phyloP scores from a whole-genome alignment of 2,797 vertebrate genomes.

The Cossypha heuglini region DNA sequence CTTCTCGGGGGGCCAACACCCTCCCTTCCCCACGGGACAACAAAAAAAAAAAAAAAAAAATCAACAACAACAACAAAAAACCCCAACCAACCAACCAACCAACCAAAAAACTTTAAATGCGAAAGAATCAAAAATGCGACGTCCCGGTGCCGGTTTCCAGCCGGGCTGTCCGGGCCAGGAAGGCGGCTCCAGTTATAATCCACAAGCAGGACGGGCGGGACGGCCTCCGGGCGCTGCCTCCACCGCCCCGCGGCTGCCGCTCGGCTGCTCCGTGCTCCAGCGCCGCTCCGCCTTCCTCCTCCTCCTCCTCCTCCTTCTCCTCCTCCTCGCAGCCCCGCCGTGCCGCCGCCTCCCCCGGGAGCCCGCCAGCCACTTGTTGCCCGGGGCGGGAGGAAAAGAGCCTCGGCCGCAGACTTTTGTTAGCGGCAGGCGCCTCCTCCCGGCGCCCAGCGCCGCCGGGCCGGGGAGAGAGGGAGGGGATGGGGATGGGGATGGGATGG shows the following conservation, averaged over 20 bases:
- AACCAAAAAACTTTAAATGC: too few species aligned
- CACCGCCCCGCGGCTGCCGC: background rate
- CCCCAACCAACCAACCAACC: too few species aligned
- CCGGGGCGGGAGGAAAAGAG: background rate
- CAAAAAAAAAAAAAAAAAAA: too few species aligned
- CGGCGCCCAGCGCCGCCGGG: conserved; percentile 46
- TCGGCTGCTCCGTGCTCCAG: background rate
- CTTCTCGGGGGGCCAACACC: background rate
- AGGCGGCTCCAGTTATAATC: conserved; percentile 50
- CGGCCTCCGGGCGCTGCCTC: background rate
- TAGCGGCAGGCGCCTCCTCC: conserved; percentile 76
- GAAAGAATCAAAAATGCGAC: background rate
- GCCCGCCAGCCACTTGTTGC: conserved; percentile 69
- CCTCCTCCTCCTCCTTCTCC: background rate
- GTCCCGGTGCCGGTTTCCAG: background rate
- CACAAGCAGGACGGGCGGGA: conserved; percentile 21
- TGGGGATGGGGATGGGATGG: background rate
- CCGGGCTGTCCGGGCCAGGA: background rate
- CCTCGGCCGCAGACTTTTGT: conserved; percentile 66
- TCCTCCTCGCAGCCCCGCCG: background rate
- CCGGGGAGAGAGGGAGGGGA: background rate
- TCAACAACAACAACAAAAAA: background rate
- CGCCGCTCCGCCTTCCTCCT: conserved; percentile 19
- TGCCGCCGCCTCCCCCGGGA: conserved; percentile 31
- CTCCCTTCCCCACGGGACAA: background rate